Conservation (phyloP, 1,140 invertebrate species). For the Oscheius sp. region DNA sequence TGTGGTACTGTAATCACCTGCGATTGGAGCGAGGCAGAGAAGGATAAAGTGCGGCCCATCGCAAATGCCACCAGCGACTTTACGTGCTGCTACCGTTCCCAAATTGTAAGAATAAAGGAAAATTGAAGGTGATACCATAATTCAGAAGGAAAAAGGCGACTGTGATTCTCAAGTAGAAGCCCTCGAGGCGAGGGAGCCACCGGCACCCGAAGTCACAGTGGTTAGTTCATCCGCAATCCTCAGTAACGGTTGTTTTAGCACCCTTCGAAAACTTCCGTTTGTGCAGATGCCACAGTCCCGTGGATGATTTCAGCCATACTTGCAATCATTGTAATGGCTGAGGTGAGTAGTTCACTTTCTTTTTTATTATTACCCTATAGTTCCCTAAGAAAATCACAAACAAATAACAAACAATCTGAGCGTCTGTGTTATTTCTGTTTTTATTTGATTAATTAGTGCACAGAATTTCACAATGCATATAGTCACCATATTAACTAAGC, state of each 20-base stretch:
- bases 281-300: not conserved
- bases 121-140: no score
- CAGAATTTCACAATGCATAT: no score
- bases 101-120: not conserved
- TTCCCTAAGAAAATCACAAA: no score
- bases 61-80: not conserved
- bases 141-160: constrained; percentile 3
- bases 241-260: not conserved
- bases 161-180: not conserved
- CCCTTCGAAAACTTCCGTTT: not conserved
- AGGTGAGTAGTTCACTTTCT: not conserved
- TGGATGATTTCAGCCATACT: not conserved
- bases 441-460: no score
- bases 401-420: no score
- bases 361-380: no score
- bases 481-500: no score
- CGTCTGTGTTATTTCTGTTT: no score
- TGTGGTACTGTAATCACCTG: constrained; percentile 3
- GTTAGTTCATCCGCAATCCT: not conserved
- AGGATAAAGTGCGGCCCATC: not conserved
- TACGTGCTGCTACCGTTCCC: not conserved
- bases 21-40: constrained; percentile 1
- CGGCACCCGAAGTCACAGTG: not conserved
- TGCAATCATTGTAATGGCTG: not conserved
- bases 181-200: not conserved